Percentiles rank a stretch among this genome's conserved stretches.
These are phyloP conservation scores for Dorcus hopei DNA, from an alignment of 2,888 invertebrate genomes.

Conservation along the genomic window DNA sequence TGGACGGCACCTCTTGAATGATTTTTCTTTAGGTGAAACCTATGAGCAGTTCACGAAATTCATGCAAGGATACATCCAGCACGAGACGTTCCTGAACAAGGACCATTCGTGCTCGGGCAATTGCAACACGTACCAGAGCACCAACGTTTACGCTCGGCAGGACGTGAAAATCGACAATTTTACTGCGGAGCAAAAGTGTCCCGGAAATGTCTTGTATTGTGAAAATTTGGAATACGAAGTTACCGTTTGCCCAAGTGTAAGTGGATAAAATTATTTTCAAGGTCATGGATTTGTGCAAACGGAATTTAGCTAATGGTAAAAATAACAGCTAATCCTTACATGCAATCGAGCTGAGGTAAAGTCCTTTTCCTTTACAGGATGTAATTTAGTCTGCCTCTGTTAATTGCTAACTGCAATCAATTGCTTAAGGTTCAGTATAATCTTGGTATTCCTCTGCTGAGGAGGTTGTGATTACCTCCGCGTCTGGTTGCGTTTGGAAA, in stretches of 20 bases:
- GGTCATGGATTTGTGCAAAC: background rate
- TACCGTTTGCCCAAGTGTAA: conserved; percentile 41
- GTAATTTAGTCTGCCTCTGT: too few relatives aligned
- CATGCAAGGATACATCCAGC: conserved; percentile 77
- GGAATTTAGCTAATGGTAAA: too few relatives aligned
- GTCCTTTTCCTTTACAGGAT: too few relatives aligned
- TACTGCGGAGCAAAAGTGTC: background rate
- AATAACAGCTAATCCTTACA: too few relatives aligned
- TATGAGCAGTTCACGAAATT: conserved; percentile 71
- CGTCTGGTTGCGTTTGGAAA: background rate
- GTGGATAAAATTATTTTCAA: conserved; percentile 6
- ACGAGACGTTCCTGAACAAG: conserved; percentile 75
- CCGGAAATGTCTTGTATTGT: conserved; percentile 22
- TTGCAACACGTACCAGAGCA: background rate
- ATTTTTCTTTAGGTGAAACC: conserved; percentile 52
- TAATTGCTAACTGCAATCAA: too few relatives aligned
- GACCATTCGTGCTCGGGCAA: conserved; percentile 65
- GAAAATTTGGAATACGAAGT: conserved; percentile 42
- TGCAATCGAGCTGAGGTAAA: too few relatives aligned
- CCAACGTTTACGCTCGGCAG: background rate
- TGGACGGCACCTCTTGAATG: background rate
- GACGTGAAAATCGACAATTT: background rate
- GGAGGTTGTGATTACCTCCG: too few relatives aligned
- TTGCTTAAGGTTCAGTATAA: too few relatives aligned
- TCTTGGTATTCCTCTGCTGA: too few relatives aligned